Evolutionary conservation across 2,888 invertebrate genomes (phyloP), one percentile per base, ranked within the genome.

Genomic region (Harpagoxenus sublaevis): DNA sequence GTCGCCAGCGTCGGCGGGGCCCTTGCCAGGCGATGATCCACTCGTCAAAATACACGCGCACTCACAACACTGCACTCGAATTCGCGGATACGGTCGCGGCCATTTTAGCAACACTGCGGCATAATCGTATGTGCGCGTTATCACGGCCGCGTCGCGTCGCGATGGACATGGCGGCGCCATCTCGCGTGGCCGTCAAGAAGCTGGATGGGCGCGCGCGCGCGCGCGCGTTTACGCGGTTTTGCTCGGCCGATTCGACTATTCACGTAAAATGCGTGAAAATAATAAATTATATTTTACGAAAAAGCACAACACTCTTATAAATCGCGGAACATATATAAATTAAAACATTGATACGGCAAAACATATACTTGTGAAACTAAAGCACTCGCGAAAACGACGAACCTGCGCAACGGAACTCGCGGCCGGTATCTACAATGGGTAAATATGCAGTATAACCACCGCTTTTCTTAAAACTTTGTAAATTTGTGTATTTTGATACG

Each of bases 51-150:
- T 70, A 81, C 66, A 89, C 85, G 74, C 85, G 85, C 86, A 90
- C 86, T 89, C 89, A 84, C 91, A 87, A 70, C 86, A 90, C 89
- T 79, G 86, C 90, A 85, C 89, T 86, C 81, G 86, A 89, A 88
- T 87, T 89, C 89, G 74, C 87, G 83, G 75, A 89, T 86, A 89
- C 90, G 87, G 90, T 57, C 87, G 87, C 90, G 68, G 86, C 90
- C 90, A 90, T 90, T 87, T 88, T 89, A 88, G 84, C 82, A 89
- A 83, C 79, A 86, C 68, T 73, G 85, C 77, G 65, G 79, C 86
- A 83, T 70, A 84, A 83, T 87, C 86, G 86, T 89, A 84, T 85
- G 89, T 85, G 89, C 66, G 81, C 31, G 31, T 68, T 31, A 18
- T 48, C 31, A 83, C 85, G 9, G 23, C 83, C 83, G 62, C 42